A percentile compares a stretch with the other conserved stretches of the same genome.
These are phyloP conservation scores for Rambutsinella grinnellia DNA, from an alignment of 2,888 invertebrate species.

Conservation along the genomic window DNA sequence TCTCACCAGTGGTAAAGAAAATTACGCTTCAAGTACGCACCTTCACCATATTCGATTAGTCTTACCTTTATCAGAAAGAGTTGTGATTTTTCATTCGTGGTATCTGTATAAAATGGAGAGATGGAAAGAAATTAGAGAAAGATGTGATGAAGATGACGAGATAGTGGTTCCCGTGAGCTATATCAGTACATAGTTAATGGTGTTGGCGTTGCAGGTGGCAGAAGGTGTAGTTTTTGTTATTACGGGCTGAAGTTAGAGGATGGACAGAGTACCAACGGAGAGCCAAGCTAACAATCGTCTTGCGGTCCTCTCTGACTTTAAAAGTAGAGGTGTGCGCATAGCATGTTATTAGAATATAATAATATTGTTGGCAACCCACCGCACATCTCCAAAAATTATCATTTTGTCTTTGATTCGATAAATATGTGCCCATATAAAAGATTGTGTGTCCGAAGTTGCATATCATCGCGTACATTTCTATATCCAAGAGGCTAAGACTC, in stretches of 20 bases:
- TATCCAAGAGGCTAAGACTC: too few species aligned
- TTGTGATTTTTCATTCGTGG: constrained; percentile 1
- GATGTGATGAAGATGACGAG: not conserved
- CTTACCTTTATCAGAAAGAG: not conserved
- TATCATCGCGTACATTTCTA: too few species aligned
- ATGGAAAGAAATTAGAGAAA: too few species aligned
- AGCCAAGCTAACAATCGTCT: constrained; percentile 11
- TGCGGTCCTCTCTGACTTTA: not conserved
- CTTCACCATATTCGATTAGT: not conserved
- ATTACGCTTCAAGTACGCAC: too few species aligned
- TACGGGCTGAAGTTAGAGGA: not conserved
- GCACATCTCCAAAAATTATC: constrained; percentile 18
- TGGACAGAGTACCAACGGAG: not conserved
- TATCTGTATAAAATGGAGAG: not conserved
- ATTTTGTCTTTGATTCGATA: constrained; percentile 25
- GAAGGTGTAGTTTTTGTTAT: not conserved
- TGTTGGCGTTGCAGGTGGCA: constrained; percentile 10
- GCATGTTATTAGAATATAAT: not conserved
- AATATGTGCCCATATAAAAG: too few species aligned
- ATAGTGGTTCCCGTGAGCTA: not conserved
- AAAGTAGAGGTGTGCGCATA: constrained; percentile 4
- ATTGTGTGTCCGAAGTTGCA: too few species aligned
- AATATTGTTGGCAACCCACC: constrained; percentile 14
- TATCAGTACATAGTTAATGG: constrained; percentile 7
- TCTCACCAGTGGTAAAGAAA: too few species aligned